Percentiles rank a stretch among this genome's conserved stretches.
phyloP scores from a whole-genome alignment of 1,140 invertebrate genomes.

The Lucilia sericata region DNA sequence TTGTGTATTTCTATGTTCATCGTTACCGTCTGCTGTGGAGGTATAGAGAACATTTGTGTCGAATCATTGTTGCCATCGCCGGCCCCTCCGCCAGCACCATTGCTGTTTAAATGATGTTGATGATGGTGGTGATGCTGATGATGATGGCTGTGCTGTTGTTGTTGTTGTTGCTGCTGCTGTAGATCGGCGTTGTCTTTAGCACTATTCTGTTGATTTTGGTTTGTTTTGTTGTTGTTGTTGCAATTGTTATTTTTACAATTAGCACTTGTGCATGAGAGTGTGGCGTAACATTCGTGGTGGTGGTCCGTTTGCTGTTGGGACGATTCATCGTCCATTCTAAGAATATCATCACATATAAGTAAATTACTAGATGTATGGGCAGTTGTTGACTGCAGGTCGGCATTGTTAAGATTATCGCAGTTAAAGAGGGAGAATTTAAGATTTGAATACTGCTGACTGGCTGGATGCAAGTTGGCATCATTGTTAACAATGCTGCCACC shows the following conservation, averaged over 20 bases:
- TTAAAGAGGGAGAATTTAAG: background rate
- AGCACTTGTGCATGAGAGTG: slow-evolving; percentile 25
- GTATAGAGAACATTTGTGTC: slow-evolving; percentile 50
- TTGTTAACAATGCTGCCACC: slow-evolving; percentile 53
- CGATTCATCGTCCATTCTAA: slow-evolving; percentile 7
- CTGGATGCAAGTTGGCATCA: slow-evolving; percentile 66
- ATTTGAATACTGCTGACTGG: slow-evolving; percentile 55
- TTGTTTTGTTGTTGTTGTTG: background rate
- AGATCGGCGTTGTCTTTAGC: slow-evolving; percentile 23
- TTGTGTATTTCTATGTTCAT: slow-evolving; percentile 66
- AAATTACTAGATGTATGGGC: background rate
- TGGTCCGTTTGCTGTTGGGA: slow-evolving; percentile 23
- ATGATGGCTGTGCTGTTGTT: background rate
- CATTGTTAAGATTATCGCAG: slow-evolving; percentile 8
- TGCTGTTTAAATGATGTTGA: background rate
- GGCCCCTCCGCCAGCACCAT: background rate
- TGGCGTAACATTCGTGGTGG: background rate
- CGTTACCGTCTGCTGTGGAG: slow-evolving; percentile 59
- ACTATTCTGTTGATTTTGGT: slow-evolving; percentile 11
- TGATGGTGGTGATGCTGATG: background rate
- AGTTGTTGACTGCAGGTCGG: background rate
- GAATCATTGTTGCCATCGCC: slow-evolving; percentile 8
- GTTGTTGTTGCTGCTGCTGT: background rate
- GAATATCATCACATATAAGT: background rate
- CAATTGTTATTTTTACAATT: slow-evolving; percentile 4